A percentile compares a stretch with the other conserved stretches of the same genome.
phyloP scores from a whole-genome alignment of 2,888 invertebrate species.

The Antheraea yamamai region DNA sequence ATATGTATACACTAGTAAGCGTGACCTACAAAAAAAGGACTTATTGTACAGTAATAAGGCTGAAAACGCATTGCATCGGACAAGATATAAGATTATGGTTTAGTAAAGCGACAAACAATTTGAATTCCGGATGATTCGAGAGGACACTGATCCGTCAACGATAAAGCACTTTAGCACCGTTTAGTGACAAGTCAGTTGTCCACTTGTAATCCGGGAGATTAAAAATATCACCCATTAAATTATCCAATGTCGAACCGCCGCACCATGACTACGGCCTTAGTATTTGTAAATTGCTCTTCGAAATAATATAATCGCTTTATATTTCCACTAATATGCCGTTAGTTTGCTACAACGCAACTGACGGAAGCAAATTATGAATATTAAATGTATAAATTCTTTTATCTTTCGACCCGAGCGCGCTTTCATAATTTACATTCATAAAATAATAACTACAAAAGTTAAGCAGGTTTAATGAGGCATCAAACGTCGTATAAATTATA shows the following conservation, averaged over 20 bases:
- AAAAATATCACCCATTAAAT: slow-evolving; percentile 57
- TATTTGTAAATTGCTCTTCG: slow-evolving; percentile 39
- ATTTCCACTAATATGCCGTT: slow-evolving; percentile 49
- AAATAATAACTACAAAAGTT: slow-evolving; percentile 62
- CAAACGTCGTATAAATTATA: slow-evolving; percentile 49
- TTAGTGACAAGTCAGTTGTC: slow-evolving; percentile 77
- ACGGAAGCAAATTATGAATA: slow-evolving; percentile 60
- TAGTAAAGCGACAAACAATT: slow-evolving; percentile 62
- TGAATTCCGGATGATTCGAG: slow-evolving; percentile 71
- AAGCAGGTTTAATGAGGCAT: slow-evolving; percentile 66
- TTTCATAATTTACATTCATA: slow-evolving; percentile 62
- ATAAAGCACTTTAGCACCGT: slow-evolving; percentile 69
- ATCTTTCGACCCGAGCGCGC: slow-evolving; percentile 53
- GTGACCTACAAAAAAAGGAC: slow-evolving; percentile 6
- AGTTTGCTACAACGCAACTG: slow-evolving; percentile 51
- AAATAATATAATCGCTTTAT: slow-evolving; percentile 49
- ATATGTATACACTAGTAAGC: slow-evolving; percentile 14
- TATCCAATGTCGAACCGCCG: slow-evolving; percentile 28
- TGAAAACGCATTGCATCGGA: slow-evolving; percentile 31
- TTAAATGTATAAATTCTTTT: slow-evolving; percentile 58
- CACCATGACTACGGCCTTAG: slow-evolving; percentile 24
- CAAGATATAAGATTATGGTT: slow-evolving; percentile 40
- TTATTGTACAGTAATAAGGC: slow-evolving; percentile 36
- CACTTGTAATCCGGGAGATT: slow-evolving; percentile 69
- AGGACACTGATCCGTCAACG: slow-evolving; percentile 79